Evolutionary conservation across 2,113 vertebrate species (phyloP).

Genomic region (Sorex araneus): DNA sequence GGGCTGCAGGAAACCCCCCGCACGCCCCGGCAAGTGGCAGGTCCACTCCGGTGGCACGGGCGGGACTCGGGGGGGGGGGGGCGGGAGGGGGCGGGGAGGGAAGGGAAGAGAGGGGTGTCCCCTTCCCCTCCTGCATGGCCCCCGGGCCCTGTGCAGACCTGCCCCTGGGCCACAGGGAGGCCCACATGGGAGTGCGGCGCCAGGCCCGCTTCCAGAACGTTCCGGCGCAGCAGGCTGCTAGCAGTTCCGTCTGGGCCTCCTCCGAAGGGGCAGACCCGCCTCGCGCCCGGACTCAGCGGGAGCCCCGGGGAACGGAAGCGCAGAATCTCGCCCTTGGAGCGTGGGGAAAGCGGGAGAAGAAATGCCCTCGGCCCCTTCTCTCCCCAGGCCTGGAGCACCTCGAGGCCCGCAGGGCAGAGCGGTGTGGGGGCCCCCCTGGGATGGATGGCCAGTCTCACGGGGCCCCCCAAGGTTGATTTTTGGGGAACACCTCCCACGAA

Average conservation of each 20-base stretch:
- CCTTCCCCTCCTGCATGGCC: no score
- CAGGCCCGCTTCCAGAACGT: neutral
- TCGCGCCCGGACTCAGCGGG: neutral
- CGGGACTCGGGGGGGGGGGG: neutral
- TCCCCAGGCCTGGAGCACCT: no score
- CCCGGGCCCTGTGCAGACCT: no score
- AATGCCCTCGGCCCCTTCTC: neutral
- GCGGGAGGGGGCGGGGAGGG: neutral
- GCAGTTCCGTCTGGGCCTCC: neutral
- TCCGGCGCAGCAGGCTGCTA: neutral
- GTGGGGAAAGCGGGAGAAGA: neutral
- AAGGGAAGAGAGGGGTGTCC: no score
- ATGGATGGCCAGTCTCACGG: no score
- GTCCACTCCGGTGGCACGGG: neutral
- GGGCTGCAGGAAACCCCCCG: slow-evolving; percentile 5
- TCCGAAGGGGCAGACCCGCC: neutral
- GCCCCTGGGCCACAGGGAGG: neutral
- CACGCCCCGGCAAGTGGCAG: neutral
- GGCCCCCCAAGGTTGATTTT: neutral
- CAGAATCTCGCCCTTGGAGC: neutral
- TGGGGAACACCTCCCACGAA: neutral
- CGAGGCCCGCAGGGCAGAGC: no score
- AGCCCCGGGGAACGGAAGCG: neutral
- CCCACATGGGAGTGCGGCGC: no score
- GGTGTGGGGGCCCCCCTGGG: no score